These are phyloP conservation scores for Catocala fraxini DNA, from an alignment of 2,888 invertebrate species.

Conservation along the genomic window DNA sequence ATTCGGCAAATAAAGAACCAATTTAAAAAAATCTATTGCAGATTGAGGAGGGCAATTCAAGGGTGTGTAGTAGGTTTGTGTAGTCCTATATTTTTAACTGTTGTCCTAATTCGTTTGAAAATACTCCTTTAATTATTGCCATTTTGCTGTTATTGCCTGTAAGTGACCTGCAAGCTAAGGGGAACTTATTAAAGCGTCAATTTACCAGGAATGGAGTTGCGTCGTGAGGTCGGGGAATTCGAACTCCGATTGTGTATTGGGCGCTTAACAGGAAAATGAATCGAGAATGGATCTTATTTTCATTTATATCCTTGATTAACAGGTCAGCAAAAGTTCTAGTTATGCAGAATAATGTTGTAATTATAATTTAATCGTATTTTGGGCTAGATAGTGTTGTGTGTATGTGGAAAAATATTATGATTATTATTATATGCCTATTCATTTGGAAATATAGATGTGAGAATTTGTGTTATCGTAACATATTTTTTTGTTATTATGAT, in stretches of 20 bases:
- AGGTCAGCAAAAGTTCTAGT: not conserved
- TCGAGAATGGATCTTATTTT: conserved; percentile 4
- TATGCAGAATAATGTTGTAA: not conserved
- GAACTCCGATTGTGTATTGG: conserved; percentile 42
- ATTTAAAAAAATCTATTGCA: conserved; percentile 1
- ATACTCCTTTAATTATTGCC: not conserved
- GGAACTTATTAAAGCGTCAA: conserved; percentile 45
- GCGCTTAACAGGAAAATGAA: conserved; percentile 33
- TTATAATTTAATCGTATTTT: too few species aligned
- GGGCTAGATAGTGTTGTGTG: too few species aligned
- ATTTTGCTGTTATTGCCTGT: conserved; percentile 8
- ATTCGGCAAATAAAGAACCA: too few species aligned
- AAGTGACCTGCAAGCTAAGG: conserved; percentile 13
- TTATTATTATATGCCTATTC: too few species aligned
- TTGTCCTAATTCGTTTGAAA: not conserved
- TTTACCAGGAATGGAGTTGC: conserved; percentile 47
- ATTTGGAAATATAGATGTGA: too few species aligned
- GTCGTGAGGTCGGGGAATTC: conserved; percentile 53
- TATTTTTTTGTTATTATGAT: too few species aligned
- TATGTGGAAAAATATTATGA: too few species aligned
- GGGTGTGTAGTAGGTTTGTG: too few species aligned
- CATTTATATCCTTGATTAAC: conserved; percentile 9
- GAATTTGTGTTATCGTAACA: too few species aligned
- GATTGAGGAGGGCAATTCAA: too few species aligned
- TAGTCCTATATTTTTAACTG: too few species aligned